phyloP scores from a whole-genome alignment of 2,113 vertebrate genomes.

The Amblyopsis rosae region DNA sequence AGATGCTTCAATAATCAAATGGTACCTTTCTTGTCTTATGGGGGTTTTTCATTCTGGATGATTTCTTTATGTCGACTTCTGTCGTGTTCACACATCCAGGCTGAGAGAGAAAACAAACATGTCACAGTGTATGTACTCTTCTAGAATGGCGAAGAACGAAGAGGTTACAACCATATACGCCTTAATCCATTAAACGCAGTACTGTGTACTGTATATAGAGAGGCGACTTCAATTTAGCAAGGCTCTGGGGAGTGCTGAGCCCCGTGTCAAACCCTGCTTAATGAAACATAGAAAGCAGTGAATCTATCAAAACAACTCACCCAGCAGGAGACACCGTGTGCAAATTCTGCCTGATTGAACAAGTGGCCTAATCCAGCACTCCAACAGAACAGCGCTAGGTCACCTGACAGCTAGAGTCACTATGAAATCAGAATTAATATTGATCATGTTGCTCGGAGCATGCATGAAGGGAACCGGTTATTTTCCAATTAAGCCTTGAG shows the following conservation, averaged over 20 bases:
- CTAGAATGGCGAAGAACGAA: not conserved
- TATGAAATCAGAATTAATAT: conserved; percentile 74
- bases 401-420: conserved; percentile 40
- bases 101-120: conserved; percentile 65
- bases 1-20: not conserved
- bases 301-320: conserved; percentile 50
- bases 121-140: not conserved
- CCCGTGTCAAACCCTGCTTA: conserved; percentile 38
- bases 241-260: conserved; percentile 29
- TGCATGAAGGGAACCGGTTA: conserved; percentile 66
- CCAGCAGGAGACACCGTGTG: conserved; percentile 39
- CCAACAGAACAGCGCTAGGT: conserved; percentile 52
- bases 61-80: conserved; percentile 98
- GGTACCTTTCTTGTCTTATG: conserved; percentile 96
- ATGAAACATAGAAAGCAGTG: conserved; percentile 56
- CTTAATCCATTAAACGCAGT: conserved; percentile 10
- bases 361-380: conserved; percentile 59
- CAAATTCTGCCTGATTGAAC: conserved; percentile 57
- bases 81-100: conserved; percentile 98
- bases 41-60: conserved; percentile 96
- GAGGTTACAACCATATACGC: not conserved
- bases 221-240: not conserved
- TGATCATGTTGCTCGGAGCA: conserved; percentile 68
- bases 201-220: not conserved
- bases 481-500: conserved; percentile 66